Base-by-base conservation (phyloP, 92 coral and sea anemone species). In the Actinostola sp. region DNA sequence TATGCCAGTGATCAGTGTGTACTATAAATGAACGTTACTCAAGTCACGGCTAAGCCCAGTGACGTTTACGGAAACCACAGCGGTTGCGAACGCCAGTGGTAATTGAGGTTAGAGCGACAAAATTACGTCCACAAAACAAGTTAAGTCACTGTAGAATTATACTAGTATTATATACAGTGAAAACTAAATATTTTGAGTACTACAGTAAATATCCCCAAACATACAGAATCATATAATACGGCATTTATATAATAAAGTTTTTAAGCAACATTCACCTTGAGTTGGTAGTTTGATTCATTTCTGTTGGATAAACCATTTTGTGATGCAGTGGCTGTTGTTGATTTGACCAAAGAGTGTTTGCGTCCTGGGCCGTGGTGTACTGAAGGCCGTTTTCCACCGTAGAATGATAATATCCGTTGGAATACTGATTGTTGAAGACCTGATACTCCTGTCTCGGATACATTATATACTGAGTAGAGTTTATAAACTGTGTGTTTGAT, bases 391-490 rank as follows among this genome's bases (percentile, higher is more conserved):
- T 71, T 4, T 71, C 77, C 4, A 12, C 11, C 5, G 8, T 19
- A 1, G 77, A 20, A 30, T 71, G 49, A 42, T 50, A 71, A 14
- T 71, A 71, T 28, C 77, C 66, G 77, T 71, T 57, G 19, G 65
- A 3, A 34, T 49, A 55, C 26, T 75, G 81, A 16, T 55, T 64
- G 26, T 24, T 54, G 30, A 17, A 64, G 36, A 54, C 59, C 43
- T 50, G 72, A 21, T 49, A 51, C 3, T 75, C 81, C 25, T 75
- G 81, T 25, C 81, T 31, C 15, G 81, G 63, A 63, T 75, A 75
- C 81, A 75, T 75, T 11, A 31, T 66, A 19, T 25, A 56, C 21
- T n/a, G 6, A 31, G 17, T n/a, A 17, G 10, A 19, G 39, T 27
- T 46, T 68, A 43, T 50, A 30, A 23, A 64, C 34, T 43, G 56